Conservation (phyloP, 2,888 invertebrate genomes). For the Drosophila anomalipes region DNA sequence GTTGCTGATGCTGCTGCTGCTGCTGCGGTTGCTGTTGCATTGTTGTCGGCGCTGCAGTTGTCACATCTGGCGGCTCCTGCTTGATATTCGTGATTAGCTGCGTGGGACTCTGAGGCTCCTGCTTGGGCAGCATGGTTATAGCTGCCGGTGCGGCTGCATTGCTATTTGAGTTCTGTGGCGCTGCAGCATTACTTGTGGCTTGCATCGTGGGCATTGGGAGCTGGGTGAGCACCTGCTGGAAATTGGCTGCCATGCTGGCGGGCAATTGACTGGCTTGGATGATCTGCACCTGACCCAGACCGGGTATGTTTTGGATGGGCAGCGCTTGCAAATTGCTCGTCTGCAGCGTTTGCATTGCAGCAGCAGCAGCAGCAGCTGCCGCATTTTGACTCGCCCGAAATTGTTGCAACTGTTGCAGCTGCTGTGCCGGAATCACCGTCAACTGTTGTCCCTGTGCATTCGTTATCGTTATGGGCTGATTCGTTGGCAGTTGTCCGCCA, state of each 20-base stretch:
- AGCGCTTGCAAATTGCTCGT: constrained; percentile 87
- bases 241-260: constrained; percentile 82
- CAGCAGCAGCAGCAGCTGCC: constrained; percentile 60
- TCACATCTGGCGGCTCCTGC: constrained; percentile 83
- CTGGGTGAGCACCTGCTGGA: constrained; percentile 77
- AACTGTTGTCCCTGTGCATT: constrained; percentile 92
- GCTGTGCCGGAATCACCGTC: constrained; percentile 92
- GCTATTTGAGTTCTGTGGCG: constrained; percentile 64
- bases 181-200: constrained; percentile 36
- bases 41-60: constrained; percentile 27
- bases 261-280: constrained; percentile 86
- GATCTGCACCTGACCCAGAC: constrained; percentile 91
- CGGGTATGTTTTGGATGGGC: constrained; percentile 91
- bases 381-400: constrained; percentile 64
- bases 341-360: constrained; percentile 78
- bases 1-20: constrained; percentile 40
- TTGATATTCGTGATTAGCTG: constrained; percentile 84
- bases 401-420: constrained; percentile 86
- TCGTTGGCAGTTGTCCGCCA: constrained; percentile 83
- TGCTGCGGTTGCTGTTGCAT: constrained; percentile 28
- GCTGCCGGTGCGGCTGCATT: constrained; percentile 46
- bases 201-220: constrained; percentile 65
- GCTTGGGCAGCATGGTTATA: constrained; percentile 75
- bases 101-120: constrained; percentile 83
- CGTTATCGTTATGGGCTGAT: constrained; percentile 89